These are phyloP conservation scores for Strigops habroptila DNA, from an alignment of 2,113 vertebrate genomes.

Conservation along the genomic window DNA sequence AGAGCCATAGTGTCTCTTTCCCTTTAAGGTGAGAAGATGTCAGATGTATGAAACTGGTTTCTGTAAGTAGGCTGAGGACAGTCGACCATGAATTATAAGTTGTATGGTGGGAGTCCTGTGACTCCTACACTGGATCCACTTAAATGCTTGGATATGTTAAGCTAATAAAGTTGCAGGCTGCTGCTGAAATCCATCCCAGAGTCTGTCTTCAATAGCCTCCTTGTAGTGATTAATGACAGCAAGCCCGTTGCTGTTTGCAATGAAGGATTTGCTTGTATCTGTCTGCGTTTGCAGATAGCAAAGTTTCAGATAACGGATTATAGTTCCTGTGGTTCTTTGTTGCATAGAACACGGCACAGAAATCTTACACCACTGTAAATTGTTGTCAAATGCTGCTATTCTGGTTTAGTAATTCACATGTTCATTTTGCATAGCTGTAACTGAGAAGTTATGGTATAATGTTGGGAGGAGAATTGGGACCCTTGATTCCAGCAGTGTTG, in stretches of 20 bases:
- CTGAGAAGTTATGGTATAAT: background rate
- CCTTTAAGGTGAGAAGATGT: background rate
- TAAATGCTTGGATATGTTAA: conserved; percentile 35
- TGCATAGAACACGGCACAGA: background rate
- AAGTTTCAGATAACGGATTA: conserved; percentile 45
- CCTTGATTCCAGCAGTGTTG: background rate
- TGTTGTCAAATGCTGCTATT: conserved; percentile 39
- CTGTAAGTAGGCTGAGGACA: background rate
- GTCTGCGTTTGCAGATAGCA: background rate
- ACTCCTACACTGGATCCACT: conserved; percentile 31
- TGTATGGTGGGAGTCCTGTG: background rate
- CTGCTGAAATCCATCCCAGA: conserved; percentile 45
- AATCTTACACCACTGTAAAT: conserved; percentile 36
- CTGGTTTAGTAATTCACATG: background rate
- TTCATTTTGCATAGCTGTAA: background rate
- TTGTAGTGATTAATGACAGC: conserved; percentile 56
- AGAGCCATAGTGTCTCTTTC: background rate
- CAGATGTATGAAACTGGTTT: background rate
- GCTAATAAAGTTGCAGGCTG: conserved; percentile 58
- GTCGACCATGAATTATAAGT: background rate
- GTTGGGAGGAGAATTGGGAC: background rate
- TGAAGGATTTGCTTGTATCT: conserved; percentile 52
- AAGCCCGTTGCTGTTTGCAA: background rate
- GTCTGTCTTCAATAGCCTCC: conserved; percentile 55
- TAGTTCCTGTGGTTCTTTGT: conserved; percentile 48